Base-by-base conservation (phyloP, 2,113 vertebrate species). In the Sapayoa aenigma region DNA sequence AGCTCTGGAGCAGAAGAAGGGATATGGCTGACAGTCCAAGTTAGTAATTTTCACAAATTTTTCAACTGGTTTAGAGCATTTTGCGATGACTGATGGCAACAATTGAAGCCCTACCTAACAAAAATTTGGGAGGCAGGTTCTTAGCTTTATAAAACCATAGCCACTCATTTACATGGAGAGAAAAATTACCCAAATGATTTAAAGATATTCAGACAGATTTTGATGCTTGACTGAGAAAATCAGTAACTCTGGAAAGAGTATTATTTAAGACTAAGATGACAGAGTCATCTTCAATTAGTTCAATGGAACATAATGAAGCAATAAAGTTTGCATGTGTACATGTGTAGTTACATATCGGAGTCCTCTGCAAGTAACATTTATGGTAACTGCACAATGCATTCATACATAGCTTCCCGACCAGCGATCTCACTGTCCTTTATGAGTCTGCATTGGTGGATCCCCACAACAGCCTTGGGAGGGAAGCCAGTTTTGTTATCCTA, bases 221-320 rank as follows among this genome's bases (percentile, higher is more conserved):
- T 87, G 68, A 42, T 0, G 0, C 5, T 46, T 78, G 58, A 71
- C 35, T 8, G 8, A 76, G 42, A 5, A 76, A 88, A 42, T 88
- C 56, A 21, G 6, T 59, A 67, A 62, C 47, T 86, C 72, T 87
- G 65, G 50, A 58, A 91, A 84, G 16, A 41, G 11, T 30, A 67
- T 84, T 92, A 37, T 84, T 95, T 80, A 87, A 68, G 50, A 59
- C 14, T 83, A 75, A n/a, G n/a, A 46, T n/a, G 39, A 50, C 82
- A 90, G 20, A 47, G 33, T 90, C 90, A 85, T 88, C 63, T 89
- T 50, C 67, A 93, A 69, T 92, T 89, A 67, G 67, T 42, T 87
- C 87, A 31, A 39, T 62, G 47, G 15, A 79, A 91, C 62, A n/a
- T 24, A 93, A 90, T 33, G 53, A 89, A 91, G 15, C 44, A 85